Conservation (phyloP, 1,140 invertebrate species). For the Drosophila pachea region DNA sequence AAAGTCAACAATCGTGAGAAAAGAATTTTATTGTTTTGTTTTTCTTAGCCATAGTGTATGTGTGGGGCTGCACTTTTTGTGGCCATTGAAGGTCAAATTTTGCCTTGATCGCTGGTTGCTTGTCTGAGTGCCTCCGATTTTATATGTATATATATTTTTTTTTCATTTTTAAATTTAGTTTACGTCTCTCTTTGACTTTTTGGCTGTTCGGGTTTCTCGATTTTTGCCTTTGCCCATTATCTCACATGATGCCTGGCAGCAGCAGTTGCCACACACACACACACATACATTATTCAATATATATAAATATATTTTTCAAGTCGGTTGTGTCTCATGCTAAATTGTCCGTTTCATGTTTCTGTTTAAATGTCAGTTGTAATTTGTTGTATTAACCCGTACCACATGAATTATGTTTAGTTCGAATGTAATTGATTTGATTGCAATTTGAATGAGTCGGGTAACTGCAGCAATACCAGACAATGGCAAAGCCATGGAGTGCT, state of each 20-base stretch:
- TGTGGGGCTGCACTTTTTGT: constrained; percentile 59
- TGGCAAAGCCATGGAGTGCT: constrained; percentile 51
- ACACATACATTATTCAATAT: neutral
- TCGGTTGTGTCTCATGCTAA: constrained; percentile 65
- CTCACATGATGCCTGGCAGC: constrained; percentile 62
- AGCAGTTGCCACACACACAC: constrained; percentile 1
- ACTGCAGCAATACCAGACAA: constrained; percentile 49
- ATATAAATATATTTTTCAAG: constrained; percentile 27
- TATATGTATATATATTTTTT: constrained; percentile 32
- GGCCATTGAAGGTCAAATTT: constrained; percentile 63
- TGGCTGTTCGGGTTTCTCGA: constrained; percentile 29
- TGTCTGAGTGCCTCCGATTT: constrained; percentile 62
- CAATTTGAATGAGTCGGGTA: constrained; percentile 70
- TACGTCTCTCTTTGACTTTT: constrained; percentile 50
- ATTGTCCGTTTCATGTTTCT: constrained; percentile 77
- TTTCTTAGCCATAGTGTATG: constrained; percentile 33
- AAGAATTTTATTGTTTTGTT: constrained; percentile 76
- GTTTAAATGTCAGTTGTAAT: constrained; percentile 77
- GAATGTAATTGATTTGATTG: constrained; percentile 77
- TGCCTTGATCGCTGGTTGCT: constrained; percentile 51
- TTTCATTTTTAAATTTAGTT: constrained; percentile 49
- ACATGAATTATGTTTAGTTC: constrained; percentile 77
- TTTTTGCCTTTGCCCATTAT: constrained; percentile 35
- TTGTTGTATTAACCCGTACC: constrained; percentile 77
- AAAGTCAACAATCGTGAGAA: constrained; percentile 78